A percentile compares a stretch with the other conserved stretches of the same genome.
Conservation (phyloP, 2,888 invertebrate species). For the Pyralis farinalis region DNA sequence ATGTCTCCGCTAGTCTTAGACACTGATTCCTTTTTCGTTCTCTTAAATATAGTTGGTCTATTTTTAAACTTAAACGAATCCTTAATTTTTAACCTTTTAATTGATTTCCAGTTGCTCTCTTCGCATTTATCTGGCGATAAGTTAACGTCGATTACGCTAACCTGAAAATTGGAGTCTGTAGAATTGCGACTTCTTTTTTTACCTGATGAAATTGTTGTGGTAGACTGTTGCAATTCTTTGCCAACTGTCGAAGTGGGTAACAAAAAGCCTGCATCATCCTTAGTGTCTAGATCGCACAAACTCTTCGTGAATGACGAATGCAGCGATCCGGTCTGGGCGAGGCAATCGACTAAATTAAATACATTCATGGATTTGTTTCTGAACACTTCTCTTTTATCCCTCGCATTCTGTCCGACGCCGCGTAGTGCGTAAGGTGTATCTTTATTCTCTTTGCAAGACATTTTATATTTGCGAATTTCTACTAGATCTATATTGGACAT, state of each 20-base stretch:
- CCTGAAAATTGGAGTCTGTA: conserved; percentile 71
- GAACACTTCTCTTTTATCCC: conserved; percentile 73
- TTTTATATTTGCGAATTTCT: conserved; percentile 48
- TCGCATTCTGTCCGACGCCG: conserved; percentile 42
- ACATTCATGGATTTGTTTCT: conserved; percentile 74
- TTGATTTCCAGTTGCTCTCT: conserved; percentile 75
- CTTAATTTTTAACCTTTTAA: conserved; percentile 74
- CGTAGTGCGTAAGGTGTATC: conserved; percentile 44
- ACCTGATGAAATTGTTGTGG: conserved; percentile 70
- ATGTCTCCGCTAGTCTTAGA: conserved; percentile 65
- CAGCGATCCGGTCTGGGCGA: conserved; percentile 63
- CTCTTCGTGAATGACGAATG: conserved; percentile 72
- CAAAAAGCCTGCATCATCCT: conserved; percentile 59
- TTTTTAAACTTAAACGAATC: conserved; percentile 77
- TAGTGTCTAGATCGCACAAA: conserved; percentile 67
- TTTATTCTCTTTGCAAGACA: conserved; percentile 65
- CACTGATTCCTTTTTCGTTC: conserved; percentile 63
- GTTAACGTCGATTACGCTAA: conserved; percentile 58
- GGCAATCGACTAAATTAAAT: conserved; percentile 70
- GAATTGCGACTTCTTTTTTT: conserved; percentile 75
- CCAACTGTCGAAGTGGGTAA: conserved; percentile 52
- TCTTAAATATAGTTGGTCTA: conserved; percentile 71
- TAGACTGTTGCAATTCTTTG: conserved; percentile 66
- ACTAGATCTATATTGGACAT: conserved; percentile 38
- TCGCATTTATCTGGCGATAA: conserved; percentile 68